Evolutionary conservation across 2,113 vertebrate species (phyloP).

Genomic region (Calyptommatus sinebrachiatus): DNA sequence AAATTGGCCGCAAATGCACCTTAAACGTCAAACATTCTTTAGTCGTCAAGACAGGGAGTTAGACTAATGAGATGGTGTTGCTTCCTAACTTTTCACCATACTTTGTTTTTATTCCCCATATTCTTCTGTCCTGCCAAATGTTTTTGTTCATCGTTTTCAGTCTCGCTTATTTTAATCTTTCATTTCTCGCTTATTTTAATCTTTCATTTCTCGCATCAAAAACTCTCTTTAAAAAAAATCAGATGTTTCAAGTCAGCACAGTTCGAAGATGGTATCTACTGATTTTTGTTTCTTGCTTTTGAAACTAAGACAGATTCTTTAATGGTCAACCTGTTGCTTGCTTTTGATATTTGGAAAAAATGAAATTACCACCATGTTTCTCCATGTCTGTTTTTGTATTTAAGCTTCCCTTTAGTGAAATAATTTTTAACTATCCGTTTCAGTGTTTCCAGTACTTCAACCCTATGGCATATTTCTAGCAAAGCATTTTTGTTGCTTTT

Average conservation of each 20-base stretch:
- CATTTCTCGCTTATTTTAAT: not conserved
- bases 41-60: not conserved
- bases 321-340: not conserved
- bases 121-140: not conserved
- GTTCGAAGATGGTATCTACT: not conserved
- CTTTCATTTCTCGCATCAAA: no score
- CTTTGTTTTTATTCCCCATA: no score
- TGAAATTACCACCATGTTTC: not conserved
- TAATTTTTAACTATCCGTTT: not conserved
- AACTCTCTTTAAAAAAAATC: not conserved
- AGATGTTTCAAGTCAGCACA: no score
- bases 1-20: not conserved
- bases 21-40: not conserved
- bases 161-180: not conserved
- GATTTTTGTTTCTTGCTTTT: not conserved
- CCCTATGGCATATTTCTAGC: not conserved
- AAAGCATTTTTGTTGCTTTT: not conserved
- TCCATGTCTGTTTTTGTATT: not conserved
- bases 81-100: no score
- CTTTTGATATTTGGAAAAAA: not conserved
- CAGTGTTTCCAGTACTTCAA: not conserved
- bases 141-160: not conserved
- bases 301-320: not conserved
- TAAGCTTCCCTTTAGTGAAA: not conserved
- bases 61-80: not conserved